Percentiles rank a stretch among this genome's conserved stretches.
Conservation (phyloP, 2,888 invertebrate species). For the Ophion ventricosus region DNA sequence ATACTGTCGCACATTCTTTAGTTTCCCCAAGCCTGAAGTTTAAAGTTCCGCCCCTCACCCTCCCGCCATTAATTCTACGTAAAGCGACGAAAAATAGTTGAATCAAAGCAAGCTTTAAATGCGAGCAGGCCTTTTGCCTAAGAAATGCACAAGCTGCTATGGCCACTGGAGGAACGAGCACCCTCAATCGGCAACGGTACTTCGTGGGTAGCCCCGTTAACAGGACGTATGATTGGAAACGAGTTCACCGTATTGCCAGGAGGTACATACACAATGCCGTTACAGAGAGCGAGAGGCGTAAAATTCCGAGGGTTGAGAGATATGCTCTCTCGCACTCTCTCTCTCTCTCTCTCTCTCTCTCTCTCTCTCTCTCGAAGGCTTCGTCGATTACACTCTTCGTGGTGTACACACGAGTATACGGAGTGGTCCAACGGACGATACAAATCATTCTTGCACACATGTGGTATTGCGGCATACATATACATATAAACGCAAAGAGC, state of each 20-base stretch:
- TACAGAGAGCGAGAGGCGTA: constrained; percentile 31
- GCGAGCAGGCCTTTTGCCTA: not conserved
- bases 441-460: constrained; percentile 66
- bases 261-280: constrained; percentile 54
- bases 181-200: constrained; percentile 50
- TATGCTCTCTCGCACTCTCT: not conserved
- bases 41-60: not conserved
- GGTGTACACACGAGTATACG: not conserved
- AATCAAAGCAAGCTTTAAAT: not conserved
- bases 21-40: too few relatives aligned
- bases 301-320: constrained; percentile 13
- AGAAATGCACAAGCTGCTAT: not conserved
- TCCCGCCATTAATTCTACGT: not conserved
- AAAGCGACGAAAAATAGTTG: not conserved
- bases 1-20: too few relatives aligned
- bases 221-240: constrained; percentile 31
- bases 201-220: constrained; percentile 11
- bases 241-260: constrained; percentile 60
- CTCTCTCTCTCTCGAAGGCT: constrained; percentile 16
- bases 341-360: constrained; percentile 3
- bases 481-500: constrained; percentile 1
- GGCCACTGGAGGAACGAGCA: constrained; percentile 25
- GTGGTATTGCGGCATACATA: constrained; percentile 27
- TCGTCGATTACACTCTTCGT: constrained; percentile 55
- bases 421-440: constrained; percentile 49